Evolutionary conservation across 30 jellyfish, hydroid and myxozoan species (phyloP), one percentile per base, ranked within the genome.

Genomic region (Catostylus mosaicus): DNA sequence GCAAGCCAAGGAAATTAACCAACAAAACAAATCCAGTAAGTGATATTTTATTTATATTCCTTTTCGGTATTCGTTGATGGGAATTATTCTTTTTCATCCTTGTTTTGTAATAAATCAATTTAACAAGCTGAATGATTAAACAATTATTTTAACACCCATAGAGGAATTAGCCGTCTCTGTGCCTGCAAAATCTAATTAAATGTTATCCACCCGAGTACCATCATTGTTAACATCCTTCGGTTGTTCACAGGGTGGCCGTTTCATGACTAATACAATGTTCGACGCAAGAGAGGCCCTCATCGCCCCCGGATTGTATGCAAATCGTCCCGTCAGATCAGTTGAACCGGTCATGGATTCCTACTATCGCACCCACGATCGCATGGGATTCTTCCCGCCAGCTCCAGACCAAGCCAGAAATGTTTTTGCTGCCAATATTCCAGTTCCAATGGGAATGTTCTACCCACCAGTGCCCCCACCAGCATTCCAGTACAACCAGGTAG

Each of bases 391-490:
- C 47, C 99, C 99, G 18, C 89, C 99, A 36, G 99, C 96, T n/a
- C 99, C 99, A 20, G 99, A 93, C 67, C 99, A 93, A 73, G 99
- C 99, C 27, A 87, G 99, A 65, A 93, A 93, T 71, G 94, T 97
- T 14, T 93, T 93, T 78, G 96, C 98, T 59, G 96, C 98, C 23
- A 93, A 93, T 63, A 82, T 93, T 61, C 99, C 99, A 10, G 88
- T 93, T 5, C 99, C 99, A 27, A 97, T 87, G 56, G 99, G 99
- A 7, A 93, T 93, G 99, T 93, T 93, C 67, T 82, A 87, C 80
- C 95, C 99, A 8, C 87, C 97, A 31, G 86, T 93, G 90, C 99
- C 99, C 2, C 96, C 99, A 0, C 99, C 89, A 0, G 91, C 99
- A 2, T 93, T 88, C 84, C 99, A 93, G 66, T 93, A 87, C 88